Conservation (phyloP, 2,797 vertebrate species). For the Chelon labrosus region DNA sequence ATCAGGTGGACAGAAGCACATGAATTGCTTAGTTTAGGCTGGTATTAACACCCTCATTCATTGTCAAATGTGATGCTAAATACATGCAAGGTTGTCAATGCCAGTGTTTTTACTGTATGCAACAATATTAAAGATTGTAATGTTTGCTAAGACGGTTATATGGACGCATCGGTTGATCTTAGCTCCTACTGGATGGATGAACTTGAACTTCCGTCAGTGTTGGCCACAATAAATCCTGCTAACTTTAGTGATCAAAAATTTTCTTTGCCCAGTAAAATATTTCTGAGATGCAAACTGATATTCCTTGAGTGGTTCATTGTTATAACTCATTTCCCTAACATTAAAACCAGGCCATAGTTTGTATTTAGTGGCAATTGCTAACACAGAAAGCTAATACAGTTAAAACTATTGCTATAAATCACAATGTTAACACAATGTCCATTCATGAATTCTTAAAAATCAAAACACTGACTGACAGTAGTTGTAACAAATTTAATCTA, state of each 20-base stretch:
- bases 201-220: background rate
- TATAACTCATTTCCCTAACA: too few species aligned
- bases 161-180: background rate
- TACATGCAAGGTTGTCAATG: background rate
- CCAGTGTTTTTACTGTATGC: background rate
- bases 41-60: background rate
- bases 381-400: background rate
- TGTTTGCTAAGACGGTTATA: background rate
- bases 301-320: too few species aligned
- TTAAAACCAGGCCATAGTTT: background rate
- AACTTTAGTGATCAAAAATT: background rate
- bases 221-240: background rate
- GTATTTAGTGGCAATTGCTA: background rate
- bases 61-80: slow-evolving; percentile 3
- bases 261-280: too few species aligned
- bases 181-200: background rate
- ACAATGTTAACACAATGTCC: background rate
- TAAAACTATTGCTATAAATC: background rate
- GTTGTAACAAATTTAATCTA: background rate
- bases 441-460: background rate
- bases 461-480: background rate
- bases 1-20: slow-evolving; percentile 15
- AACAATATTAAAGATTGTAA: background rate
- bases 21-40: slow-evolving; percentile 5
- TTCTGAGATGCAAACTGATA: background rate